Evolutionary conservation across 1,140 invertebrate genomes (phyloP), one percentile per base, ranked within the genome.

Genomic region (Plutomurus gul): DNA sequence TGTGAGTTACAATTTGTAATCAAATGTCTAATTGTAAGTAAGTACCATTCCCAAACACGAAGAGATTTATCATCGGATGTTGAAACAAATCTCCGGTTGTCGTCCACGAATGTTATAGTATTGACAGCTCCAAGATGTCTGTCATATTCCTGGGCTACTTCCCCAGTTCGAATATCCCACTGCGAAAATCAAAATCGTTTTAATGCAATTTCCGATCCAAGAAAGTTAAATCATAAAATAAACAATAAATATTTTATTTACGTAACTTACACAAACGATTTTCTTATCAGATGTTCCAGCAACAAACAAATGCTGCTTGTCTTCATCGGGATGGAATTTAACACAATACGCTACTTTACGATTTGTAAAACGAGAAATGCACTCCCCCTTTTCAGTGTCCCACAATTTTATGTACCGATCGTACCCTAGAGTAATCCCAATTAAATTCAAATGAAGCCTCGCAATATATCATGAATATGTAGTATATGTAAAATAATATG

Each of bases 1-100:
- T n/a, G n/a, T n/a, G n/a, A n/a, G n/a, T n/a, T 36, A 71, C 13
- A 27, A n/a, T 11, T 72, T 75, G 6, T 30, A 49, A 18, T 13
- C 5, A 27, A 51, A 46, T 18, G 22, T 47, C 13, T 25, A 60
- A 2, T 51, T 27, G n/a, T 36, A 18, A 33, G 77, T 72, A 73
- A 36, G 87, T 87, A 94, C 97, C 98, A 99, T 90, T 99, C 98
- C 98, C 98, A 99, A 74, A 99, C 97, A 72, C 98, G 88, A 80
- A 99, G 88, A 87, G 96, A 98, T 88, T 99, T 99, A 86, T 99
- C 98, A 87, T 99, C 98, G 0, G 97, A 99, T 0, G 98, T 99
- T 13, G 96, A 96, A 0, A 99, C 97, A 89, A 99, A 99, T 85
- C 97, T 88, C 73, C 97, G 88, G 88, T 99, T 99, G 84, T 99